phyloP scores from a whole-genome alignment of 2,113 vertebrate species.

The Octodon degus region DNA sequence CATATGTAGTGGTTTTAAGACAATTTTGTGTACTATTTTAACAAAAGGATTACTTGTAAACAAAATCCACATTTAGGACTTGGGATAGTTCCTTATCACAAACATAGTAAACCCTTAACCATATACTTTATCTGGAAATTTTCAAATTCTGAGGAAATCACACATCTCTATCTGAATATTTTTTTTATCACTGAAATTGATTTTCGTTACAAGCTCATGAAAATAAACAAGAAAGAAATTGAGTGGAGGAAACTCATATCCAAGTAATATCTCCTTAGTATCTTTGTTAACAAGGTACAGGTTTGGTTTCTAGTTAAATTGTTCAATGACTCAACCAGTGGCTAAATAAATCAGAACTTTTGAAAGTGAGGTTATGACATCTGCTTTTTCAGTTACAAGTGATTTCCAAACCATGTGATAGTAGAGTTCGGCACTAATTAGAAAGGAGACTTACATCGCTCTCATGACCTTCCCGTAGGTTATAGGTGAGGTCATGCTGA shows the following conservation, averaged over 20 bases:
- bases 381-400: constrained; percentile 26
- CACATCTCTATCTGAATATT: constrained; percentile 36
- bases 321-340: constrained; percentile 2
- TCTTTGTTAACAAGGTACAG: constrained; percentile 23
- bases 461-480: constrained; percentile 96
- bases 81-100: neutral
- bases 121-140: constrained; percentile 12
- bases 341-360: constrained; percentile 26
- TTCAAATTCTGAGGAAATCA: constrained; percentile 52
- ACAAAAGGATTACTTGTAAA: constrained; percentile 41
- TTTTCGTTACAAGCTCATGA: constrained; percentile 41
- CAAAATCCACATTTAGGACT: neutral
- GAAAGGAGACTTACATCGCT: constrained; percentile 84
- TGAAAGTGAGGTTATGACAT: neutral
- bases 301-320: neutral
- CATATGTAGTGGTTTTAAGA: constrained; percentile 48
- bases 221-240: constrained; percentile 44
- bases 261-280: constrained; percentile 31
- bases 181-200: neutral
- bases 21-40: constrained; percentile 28
- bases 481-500: constrained; percentile 97
- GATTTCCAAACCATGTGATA: neutral
- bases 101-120: neutral
- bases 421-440: constrained; percentile 5
- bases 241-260: neutral